Conservation (phyloP, 1,140 invertebrate genomes). For the Epicauta chinensis region DNA sequence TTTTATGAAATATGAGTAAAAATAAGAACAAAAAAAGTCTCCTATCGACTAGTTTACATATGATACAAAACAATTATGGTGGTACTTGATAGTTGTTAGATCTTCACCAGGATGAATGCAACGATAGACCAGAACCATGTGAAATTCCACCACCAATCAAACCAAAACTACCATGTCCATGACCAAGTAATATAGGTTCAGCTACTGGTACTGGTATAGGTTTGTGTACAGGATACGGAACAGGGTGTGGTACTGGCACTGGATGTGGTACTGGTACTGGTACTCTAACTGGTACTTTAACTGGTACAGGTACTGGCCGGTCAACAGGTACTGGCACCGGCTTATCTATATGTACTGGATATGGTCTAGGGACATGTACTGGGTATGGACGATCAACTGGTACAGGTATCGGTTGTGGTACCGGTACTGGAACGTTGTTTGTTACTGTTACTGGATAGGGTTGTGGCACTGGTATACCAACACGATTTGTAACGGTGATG, state of each 20-base stretch:
- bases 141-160: constrained; percentile 26
- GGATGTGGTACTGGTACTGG: constrained; percentile 49
- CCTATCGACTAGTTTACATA: too few relatives aligned
- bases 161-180: constrained; percentile 22
- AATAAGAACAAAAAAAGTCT: neutral
- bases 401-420: constrained; percentile 38
- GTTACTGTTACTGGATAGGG: constrained; percentile 40
- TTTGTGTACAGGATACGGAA: constrained; percentile 37
- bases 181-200: constrained; percentile 48
- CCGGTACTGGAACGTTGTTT: constrained; percentile 34
- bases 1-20: constrained; percentile 2
- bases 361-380: constrained; percentile 34
- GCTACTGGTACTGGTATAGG: constrained; percentile 41
- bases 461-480: constrained; percentile 32
- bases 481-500: constrained; percentile 25
- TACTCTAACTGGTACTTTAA: constrained; percentile 53
- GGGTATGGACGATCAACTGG: constrained; percentile 33
- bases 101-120: constrained; percentile 11
- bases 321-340: constrained; percentile 50
- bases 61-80: too few relatives aligned
- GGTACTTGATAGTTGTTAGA: neutral
- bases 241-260: constrained; percentile 17
- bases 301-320: constrained; percentile 52
- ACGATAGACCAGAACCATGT: constrained; percentile 12
- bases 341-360: constrained; percentile 44